Percentiles rank a stretch among this genome's conserved stretches.
phyloP scores from a whole-genome alignment of 2,797 vertebrate genomes.

The Danio albolineatus region DNA sequence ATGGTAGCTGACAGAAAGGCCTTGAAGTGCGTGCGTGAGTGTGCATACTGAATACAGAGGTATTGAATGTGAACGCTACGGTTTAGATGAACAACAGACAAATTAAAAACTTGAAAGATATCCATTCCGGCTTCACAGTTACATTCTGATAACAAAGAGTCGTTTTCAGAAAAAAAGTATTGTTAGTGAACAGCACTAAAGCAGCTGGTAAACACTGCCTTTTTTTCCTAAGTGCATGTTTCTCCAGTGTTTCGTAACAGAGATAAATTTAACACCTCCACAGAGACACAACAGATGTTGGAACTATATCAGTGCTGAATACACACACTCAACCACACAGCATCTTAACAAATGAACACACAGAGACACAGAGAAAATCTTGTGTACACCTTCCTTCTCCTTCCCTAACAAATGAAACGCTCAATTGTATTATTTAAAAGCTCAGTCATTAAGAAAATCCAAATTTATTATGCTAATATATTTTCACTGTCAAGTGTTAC shows the following conservation, averaged over 20 bases:
- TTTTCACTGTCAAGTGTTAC: no score
- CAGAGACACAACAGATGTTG: constrained; percentile 54
- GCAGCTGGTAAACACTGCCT: constrained; percentile 43
- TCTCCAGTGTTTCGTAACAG: constrained; percentile 37
- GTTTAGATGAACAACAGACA: not conserved
- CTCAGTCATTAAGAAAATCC: no score
- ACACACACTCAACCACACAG: constrained; percentile 2
- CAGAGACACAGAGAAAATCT: not conserved
- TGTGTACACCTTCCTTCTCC: not conserved
- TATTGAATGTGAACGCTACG: not conserved
- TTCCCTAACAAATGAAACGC: not conserved
- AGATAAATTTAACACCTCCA: constrained; percentile 53
- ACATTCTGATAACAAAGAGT: not conserved
- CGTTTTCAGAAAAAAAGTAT: not conserved
- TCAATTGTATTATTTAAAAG: constrained; percentile 6
- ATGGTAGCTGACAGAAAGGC: constrained; percentile 48
- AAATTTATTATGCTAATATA: no score
- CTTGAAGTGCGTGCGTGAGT: constrained; percentile 39
- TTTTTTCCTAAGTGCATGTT: constrained; percentile 33
- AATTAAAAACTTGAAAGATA: not conserved
- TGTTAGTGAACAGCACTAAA: constrained; percentile 32
- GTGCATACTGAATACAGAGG: constrained; percentile 9
- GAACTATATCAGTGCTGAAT: constrained; percentile 8
- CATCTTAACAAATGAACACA: constrained; percentile 10
- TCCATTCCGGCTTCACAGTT: not conserved